These are phyloP conservation scores for Abramis brama DNA, from an alignment of 2,113 vertebrate genomes.

Conservation along the genomic window DNA sequence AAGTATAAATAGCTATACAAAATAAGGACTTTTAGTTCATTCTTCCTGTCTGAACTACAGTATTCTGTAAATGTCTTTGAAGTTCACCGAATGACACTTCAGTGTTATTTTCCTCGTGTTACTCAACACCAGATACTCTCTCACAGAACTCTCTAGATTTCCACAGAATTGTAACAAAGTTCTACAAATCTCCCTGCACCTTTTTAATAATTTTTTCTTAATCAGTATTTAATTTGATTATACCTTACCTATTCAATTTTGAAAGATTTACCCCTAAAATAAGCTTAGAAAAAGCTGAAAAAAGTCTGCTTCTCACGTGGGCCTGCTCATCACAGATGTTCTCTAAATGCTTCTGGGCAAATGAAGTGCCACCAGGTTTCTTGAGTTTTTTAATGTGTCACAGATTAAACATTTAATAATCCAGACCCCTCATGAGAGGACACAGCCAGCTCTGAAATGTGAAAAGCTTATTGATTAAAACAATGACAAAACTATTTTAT, in stretches of 20 bases:
- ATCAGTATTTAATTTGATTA: neutral
- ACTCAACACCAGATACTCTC: neutral
- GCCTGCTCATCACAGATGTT: neutral
- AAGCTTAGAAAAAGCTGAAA: neutral
- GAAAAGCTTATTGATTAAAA: constrained; percentile 20
- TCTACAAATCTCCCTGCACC: neutral
- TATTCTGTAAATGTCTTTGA: neutral
- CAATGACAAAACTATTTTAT: neutral
- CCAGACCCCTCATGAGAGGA: neutral
- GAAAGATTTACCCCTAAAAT: neutral
- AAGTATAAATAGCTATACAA: too few relatives aligned
- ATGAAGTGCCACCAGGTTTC: constrained; percentile 5
- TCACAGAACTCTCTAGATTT: neutral
- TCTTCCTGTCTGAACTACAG: neutral
- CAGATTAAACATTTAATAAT: constrained; percentile 4
- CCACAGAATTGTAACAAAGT: neutral
- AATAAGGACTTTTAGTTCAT: neutral
- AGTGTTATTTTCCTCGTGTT: neutral
- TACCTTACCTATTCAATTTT: neutral
- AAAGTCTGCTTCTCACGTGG: neutral
- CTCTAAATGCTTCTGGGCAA: constrained; percentile 20
- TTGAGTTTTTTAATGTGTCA: neutral
- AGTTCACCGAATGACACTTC: neutral
- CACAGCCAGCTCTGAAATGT: neutral
- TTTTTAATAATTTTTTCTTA: neutral